Base-by-base conservation (phyloP, 64 coral and sea anemone genomes). In the Cladopsammia gracilis region DNA sequence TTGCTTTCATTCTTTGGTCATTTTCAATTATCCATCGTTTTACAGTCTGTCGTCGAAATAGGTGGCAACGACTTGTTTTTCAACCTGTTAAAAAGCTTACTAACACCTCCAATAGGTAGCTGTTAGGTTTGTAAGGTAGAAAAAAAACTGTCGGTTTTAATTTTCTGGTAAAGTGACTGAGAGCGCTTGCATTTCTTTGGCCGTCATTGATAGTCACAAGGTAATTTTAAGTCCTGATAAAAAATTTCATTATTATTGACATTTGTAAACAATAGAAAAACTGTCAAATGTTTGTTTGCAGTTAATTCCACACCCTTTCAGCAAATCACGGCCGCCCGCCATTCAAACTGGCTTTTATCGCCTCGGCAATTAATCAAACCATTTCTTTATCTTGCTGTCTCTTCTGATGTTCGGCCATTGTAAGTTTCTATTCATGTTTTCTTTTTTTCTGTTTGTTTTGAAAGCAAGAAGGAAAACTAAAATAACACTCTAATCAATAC, bases 341-440 rank as follows among this genome's bases (percentile, higher is more conserved):
- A 84, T 84, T 84, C 80, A 84, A 84, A 66, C 42, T 66, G 8
- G 80, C 62, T 84, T 84, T 84, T 84, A 84, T 84, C 61, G 62
- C 44, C 80, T 84, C 46, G 80, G 72, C 81, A 95, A 95, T 95
- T 95, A 91, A 95, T 90, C 93, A 95, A 91, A 95, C 48, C 71
- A 64, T 56, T 80, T 84, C 89, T 95, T 95, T 95, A 86, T 79
- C 73, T 87, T 86, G 74, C 76, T 95, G 93, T 91, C 95, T 89
- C 56, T 42, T 74, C 73, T 84, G 85, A 96, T 87, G 83, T 92
- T 88, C 78, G 48, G 25, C 90, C 45, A 92, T 96, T 96, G 82
- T 95, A 82, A 88, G 71, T 91, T 48, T 23, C 77, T 77, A 87
- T 92, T 70, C 78, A 87, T 90, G 62, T 90, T 88, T 93, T 96